These are phyloP conservation scores for Mixornis gularis DNA, from an alignment of 2,113 vertebrate species.

Conservation along the genomic window DNA sequence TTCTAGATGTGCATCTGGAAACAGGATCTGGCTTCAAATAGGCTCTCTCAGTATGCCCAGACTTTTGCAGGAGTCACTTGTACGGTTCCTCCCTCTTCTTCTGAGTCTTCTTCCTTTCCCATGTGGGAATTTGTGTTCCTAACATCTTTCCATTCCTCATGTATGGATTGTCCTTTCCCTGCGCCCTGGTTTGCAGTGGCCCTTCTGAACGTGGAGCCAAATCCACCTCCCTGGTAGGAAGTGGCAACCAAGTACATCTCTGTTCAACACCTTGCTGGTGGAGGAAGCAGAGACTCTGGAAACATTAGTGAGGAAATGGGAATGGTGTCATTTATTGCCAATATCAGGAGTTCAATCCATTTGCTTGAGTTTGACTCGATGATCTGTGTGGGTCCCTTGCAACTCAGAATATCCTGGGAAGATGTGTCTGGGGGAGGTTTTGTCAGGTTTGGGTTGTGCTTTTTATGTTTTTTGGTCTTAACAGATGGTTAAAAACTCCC, in stretches of 20 bases:
- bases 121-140: background rate
- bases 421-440: background rate
- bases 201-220: rapidly evolving
- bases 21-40: background rate
- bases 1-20: background rate
- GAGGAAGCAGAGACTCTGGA: background rate
- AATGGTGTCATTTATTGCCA: background rate
- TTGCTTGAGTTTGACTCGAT: rapidly evolving
- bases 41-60: background rate
- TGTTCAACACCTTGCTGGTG: background rate
- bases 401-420: background rate
- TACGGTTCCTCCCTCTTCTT: background rate
- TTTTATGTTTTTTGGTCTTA: background rate
- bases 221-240: background rate
- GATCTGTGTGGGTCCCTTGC: background rate
- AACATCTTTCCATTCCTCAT: background rate
- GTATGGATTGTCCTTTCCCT: background rate
- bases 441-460: background rate
- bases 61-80: background rate
- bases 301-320: background rate
- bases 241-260: rapidly evolving
- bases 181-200: rapidly evolving
- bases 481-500: background rate
- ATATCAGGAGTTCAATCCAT: background rate
- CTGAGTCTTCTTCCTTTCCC: background rate